Base-by-base conservation (phyloP, 1,140 invertebrate species). In the Drosophila novamexicana region DNA sequence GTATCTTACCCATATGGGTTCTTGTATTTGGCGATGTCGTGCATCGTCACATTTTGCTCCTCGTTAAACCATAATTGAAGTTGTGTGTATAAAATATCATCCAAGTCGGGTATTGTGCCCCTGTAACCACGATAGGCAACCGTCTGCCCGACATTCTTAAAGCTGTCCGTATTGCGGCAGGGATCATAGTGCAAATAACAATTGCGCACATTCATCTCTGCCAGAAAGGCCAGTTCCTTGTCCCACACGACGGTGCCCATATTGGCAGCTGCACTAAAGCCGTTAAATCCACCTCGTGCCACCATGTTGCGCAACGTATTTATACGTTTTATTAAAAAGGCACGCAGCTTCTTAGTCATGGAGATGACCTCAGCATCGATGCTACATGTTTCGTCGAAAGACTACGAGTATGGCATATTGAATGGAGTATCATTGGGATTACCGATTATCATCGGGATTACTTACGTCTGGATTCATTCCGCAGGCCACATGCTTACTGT, bases 161-260 rank as follows among this genome's bases (percentile, higher is more conserved):
- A 73, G 0, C 1, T 6, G 1, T 37, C 7, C 0, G 84, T 91
- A 50, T 79, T 81, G 0, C 66, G 59, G 16, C 90, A 91, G 0
- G 8, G 0, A 64, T 90, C 84, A 9, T 47, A 36, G 1, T 61
- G 37, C 34, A 77, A n/a, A 2, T 0, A 0, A 53, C 90, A 91
- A 0, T 66, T 49, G 0, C 37, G 40, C 0, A 86, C 81, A 77
- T 90, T 91, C 1, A 65, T 52, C n/a, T 76, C 53, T 0, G 91
- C 90, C 6, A 91, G 8, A 18, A 61, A 22, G 0, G 91, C 72
- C 1, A 92, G 67, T 36, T 91, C 81, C 0, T 39, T 1, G 8
- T 84, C 49, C 91, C 91, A 92, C 0, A 1, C 12, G 8, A 91
- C 10, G 4, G 75, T 75, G 1, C 52, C 59, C 90, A 91, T 91